Conservation (phyloP, 2,888 invertebrate genomes). For the Dryocosmus kuriphilus region DNA sequence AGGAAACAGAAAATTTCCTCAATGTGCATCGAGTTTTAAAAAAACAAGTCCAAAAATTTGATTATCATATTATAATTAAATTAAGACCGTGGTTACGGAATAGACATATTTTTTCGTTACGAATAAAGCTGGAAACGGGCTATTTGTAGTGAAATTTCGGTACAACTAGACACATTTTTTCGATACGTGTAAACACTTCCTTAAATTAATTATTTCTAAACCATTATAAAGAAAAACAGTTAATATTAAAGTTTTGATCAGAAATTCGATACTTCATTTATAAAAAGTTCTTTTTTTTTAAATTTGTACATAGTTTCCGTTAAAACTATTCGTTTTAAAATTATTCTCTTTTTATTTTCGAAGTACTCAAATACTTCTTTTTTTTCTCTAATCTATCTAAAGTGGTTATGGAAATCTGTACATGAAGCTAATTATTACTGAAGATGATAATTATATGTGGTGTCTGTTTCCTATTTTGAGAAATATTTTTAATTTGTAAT, state of each 20-base stretch:
- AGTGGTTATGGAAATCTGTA: neutral
- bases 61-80: neutral
- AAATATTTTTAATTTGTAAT: neutral
- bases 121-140: too few relatives aligned
- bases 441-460: neutral
- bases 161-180: too few relatives aligned
- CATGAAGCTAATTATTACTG: neutral
- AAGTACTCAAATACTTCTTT: neutral
- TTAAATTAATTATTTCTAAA: neutral
- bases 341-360: neutral
- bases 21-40: conserved; percentile 2
- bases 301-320: neutral
- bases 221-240: neutral
- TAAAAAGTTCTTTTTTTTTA: neutral
- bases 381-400: neutral
- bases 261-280: neutral
- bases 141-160: too few relatives aligned
- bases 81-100: too few relatives aligned
- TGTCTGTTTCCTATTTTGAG: neutral
- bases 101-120: too few relatives aligned
- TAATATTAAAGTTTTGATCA: neutral
- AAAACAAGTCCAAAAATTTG: neutral
- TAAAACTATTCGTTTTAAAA: neutral
- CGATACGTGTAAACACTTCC: too few relatives aligned
- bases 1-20: conserved; percentile 19